Percentiles rank a stretch among this genome's conserved stretches.
Evolutionary conservation across 2,888 invertebrate genomes (phyloP).

Genomic region (Catocala nupta): DNA sequence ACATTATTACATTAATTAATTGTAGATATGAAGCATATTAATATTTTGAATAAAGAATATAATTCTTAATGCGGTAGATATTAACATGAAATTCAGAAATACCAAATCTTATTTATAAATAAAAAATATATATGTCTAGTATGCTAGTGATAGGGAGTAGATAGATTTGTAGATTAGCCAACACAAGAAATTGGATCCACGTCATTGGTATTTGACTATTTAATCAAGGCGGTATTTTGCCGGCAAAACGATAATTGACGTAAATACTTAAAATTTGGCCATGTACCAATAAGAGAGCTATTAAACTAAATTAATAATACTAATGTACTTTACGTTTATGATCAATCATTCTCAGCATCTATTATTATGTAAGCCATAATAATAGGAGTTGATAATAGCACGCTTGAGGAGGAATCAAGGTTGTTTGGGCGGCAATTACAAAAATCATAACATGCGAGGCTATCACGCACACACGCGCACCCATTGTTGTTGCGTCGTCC

Average conservation of each 20-base stretch:
- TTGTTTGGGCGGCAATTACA: conserved; percentile 55
- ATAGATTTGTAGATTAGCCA: background rate
- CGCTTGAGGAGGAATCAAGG: conserved; percentile 28
- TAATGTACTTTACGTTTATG: background rate
- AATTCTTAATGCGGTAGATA: no score
- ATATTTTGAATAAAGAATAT: no score
- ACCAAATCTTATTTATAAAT: conserved; percentile 1
- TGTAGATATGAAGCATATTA: no score
- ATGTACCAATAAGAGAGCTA: background rate
- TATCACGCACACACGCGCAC: conserved; percentile 59
- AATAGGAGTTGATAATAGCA: conserved; percentile 24
- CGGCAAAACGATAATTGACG: no score
- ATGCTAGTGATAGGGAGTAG: background rate
- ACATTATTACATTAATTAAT: background rate
- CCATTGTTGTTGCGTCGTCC: conserved; percentile 71
- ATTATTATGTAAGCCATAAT: conserved; percentile 5
- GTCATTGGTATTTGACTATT: background rate
- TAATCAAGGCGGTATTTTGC: no score
- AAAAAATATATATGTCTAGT: background rate
- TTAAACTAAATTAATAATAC: background rate
- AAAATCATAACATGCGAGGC: conserved; percentile 55
- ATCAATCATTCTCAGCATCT: background rate
- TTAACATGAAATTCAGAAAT: no score
- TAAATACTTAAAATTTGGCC: background rate
- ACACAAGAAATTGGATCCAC: background rate